phyloP scores from a whole-genome alignment of 1,140 invertebrate species.

The Anoplolepis gracilipes region DNA sequence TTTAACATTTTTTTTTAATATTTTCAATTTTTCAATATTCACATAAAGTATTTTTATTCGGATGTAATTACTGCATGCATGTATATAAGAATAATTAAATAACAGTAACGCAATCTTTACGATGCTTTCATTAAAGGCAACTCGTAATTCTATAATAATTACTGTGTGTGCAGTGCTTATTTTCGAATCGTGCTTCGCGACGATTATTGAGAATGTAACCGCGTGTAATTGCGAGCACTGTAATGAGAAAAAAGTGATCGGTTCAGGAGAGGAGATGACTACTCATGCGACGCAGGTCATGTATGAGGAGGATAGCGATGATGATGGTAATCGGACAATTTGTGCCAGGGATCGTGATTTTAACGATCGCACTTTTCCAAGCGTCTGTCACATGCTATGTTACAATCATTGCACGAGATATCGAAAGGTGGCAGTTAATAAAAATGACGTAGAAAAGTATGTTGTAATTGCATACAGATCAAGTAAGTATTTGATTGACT shows the following conservation, averaged over 20 bases:
- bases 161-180: slow-evolving; percentile 20
- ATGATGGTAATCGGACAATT: slow-evolving; percentile 78
- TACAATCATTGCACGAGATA: slow-evolving; percentile 79
- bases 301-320: slow-evolving; percentile 56
- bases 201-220: not conserved
- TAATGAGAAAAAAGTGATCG: slow-evolving; percentile 72
- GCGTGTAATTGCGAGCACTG: slow-evolving; percentile 80
- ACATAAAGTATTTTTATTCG: not conserved
- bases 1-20: not conserved
- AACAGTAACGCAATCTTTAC: not conserved
- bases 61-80: slow-evolving; percentile 10
- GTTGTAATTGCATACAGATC: slow-evolving; percentile 71
- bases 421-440: slow-evolving; percentile 61
- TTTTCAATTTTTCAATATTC: not conserved
- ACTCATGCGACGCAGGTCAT: not conserved
- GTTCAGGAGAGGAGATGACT: slow-evolving; percentile 68
- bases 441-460: slow-evolving; percentile 66
- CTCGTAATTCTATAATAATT: slow-evolving; percentile 5
- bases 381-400: slow-evolving; percentile 83
- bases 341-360: slow-evolving; percentile 80
- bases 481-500: slow-evolving; percentile 73
- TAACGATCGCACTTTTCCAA: slow-evolving; percentile 80
- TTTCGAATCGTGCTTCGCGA: slow-evolving; percentile 12
- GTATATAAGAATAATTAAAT: slow-evolving; percentile 5
- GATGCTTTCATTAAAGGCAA: not conserved